Conservation (phyloP, 2,888 invertebrate species). For the Heliconius sara region DNA sequence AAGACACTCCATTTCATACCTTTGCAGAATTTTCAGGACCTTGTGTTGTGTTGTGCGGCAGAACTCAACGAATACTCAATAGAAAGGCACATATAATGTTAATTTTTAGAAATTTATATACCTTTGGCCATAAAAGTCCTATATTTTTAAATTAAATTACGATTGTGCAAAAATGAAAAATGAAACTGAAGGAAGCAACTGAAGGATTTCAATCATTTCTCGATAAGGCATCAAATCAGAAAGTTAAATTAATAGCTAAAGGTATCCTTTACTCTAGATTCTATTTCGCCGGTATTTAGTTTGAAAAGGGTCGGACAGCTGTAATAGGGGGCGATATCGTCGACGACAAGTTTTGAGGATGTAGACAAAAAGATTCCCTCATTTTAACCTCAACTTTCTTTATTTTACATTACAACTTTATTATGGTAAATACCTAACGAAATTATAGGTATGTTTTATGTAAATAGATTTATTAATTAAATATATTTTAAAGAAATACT, state of each 20-base stretch:
- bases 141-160: no score
- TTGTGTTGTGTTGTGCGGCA: neutral
- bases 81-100: no score
- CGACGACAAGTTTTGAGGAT: neutral
- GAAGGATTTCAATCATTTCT: slow-evolving; percentile 2
- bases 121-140: no score
- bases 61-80: neutral
- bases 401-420: neutral
- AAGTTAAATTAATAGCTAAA: slow-evolving; percentile 32
- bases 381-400: neutral
- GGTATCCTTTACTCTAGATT: slow-evolving; percentile 27
- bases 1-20: neutral
- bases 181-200: neutral
- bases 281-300: slow-evolving; percentile 29
- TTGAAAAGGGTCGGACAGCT: slow-evolving; percentile 34
- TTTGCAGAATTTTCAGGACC: neutral
- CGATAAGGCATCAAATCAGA: slow-evolving; percentile 23
- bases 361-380: neutral
- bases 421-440: neutral
- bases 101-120: no score
- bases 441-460: neutral
- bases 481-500: no score
- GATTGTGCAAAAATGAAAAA: no score
- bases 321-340: slow-evolving; percentile 14
- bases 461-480: no score